phyloP scores from a whole-genome alignment of 2,797 vertebrate species.

The Cephalopachus bancanus region DNA sequence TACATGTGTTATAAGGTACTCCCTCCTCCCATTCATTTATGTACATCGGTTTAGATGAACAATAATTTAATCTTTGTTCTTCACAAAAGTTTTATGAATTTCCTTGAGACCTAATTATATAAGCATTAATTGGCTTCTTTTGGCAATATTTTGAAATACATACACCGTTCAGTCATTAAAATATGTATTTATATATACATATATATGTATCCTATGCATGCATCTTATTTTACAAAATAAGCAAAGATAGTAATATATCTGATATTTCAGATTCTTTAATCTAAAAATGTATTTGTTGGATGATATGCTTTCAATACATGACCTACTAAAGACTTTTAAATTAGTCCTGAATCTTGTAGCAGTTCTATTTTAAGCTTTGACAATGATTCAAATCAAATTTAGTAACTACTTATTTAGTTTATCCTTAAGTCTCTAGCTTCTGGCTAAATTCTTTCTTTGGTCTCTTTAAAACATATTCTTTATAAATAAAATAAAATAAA shows the following conservation, averaged over 20 bases:
- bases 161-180: not conserved
- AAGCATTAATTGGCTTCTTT: not conserved
- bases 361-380: not conserved
- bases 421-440: not conserved
- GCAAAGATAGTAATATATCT: not conserved
- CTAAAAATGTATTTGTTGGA: constrained; percentile 12
- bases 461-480: not conserved
- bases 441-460: not conserved
- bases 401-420: not conserved
- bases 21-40: not conserved
- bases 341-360: not conserved
- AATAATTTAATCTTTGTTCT: not conserved
- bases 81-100: not conserved
- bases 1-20: not conserved
- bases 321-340: not conserved
- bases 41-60: not conserved
- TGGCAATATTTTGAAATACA: not conserved
- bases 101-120: not conserved
- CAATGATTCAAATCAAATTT: constrained; percentile 20
- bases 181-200: not conserved
- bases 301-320: not conserved
- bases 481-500: not conserved
- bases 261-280: constrained; percentile 1
- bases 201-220: not conserved
- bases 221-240: not conserved